These are phyloP conservation scores for Meteorus sp. DNA, from an alignment of 1,140 invertebrate genomes.

Conservation along the genomic window DNA sequence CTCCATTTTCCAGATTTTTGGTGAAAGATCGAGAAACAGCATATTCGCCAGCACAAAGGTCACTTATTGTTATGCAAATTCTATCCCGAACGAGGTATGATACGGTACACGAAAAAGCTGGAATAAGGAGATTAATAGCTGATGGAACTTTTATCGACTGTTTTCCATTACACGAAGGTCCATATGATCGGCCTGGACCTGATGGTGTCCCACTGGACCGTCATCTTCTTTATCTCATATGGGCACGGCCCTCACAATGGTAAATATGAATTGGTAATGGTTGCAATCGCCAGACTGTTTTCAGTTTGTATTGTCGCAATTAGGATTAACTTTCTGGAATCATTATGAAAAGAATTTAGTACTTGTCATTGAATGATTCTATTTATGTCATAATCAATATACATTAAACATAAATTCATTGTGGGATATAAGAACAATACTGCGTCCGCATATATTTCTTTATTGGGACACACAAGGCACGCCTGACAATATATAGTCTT, in stretches of 20 bases:
- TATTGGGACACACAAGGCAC: neutral
- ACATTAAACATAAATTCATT: neutral
- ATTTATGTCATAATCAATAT: neutral
- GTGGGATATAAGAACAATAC: neutral
- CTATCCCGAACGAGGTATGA: slow-evolving; percentile 79
- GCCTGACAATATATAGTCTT: too few species aligned
- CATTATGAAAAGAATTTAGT: too few species aligned
- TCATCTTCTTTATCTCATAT: slow-evolving; percentile 83
- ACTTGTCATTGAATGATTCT: too few species aligned
- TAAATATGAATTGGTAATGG: slow-evolving; percentile 23
- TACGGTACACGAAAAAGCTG: slow-evolving; percentile 70
- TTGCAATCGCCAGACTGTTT: too few species aligned
- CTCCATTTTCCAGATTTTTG: slow-evolving; percentile 73
- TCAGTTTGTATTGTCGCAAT: too few species aligned
- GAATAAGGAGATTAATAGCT: slow-evolving; percentile 86
- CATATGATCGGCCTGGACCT: slow-evolving; percentile 69
- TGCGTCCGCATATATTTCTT: too few species aligned
- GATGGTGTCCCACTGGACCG: slow-evolving; percentile 73
- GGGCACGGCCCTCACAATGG: slow-evolving; percentile 85
- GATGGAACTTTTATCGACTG: slow-evolving; percentile 85
- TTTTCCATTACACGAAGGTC: slow-evolving; percentile 90
- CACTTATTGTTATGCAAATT: slow-evolving; percentile 92
- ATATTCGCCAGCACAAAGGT: slow-evolving; percentile 86
- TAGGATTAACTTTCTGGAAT: too few species aligned
- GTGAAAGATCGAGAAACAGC: slow-evolving; percentile 84